Evolutionary conservation across 2,888 invertebrate species (phyloP), one percentile per base, ranked within the genome.

Genomic region (Xylota segnis): DNA sequence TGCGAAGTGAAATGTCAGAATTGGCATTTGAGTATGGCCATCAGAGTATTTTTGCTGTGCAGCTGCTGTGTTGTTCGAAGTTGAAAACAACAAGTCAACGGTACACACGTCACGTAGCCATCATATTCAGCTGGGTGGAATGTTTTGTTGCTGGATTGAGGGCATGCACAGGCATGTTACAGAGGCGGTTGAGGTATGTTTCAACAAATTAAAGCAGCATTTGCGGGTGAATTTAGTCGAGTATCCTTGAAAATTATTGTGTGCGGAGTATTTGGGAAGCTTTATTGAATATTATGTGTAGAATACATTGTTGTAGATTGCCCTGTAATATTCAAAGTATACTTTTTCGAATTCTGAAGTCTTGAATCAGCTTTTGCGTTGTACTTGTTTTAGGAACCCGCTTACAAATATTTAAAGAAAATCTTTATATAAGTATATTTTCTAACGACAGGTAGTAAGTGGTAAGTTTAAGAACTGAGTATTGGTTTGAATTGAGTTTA

Each of bases 1-100:
- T 86, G 86, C 86, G 76, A 86, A 77, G 76, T 56, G 71, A 86
- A 82, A 76, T 82, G 86, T 86, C 86, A 86, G 70, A 77, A 72
- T 82, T 86, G 63, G 82, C 66, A 76, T 54, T 81, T 76, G 43
- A 43, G 75, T 23, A 68, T 74, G 72, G 66, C 81, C 75, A 61
- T 82, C 76, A 66, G 77, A 70, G n/a, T 40, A 43, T 72, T 72
- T 58, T 76, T 72, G 72, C 43, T 50, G 29, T 23, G 84, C 81
- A 84, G 81, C 81, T 81, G 81, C 61, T 74, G 5, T 6, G 61
- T 5, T 43, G 12, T 43, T 43, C 16, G 58, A 50, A 59, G 29
- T 59, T 7, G 5, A 27, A 54, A 79, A 58, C 47, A 59, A 65
- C 23, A 76, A 52, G 79, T 58, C 79, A 72, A 86, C 86, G 82